Evolutionary conservation across 37 sponge, comb jelly and placozoan species (phyloP).

Genomic region (Crambe crambe): DNA sequence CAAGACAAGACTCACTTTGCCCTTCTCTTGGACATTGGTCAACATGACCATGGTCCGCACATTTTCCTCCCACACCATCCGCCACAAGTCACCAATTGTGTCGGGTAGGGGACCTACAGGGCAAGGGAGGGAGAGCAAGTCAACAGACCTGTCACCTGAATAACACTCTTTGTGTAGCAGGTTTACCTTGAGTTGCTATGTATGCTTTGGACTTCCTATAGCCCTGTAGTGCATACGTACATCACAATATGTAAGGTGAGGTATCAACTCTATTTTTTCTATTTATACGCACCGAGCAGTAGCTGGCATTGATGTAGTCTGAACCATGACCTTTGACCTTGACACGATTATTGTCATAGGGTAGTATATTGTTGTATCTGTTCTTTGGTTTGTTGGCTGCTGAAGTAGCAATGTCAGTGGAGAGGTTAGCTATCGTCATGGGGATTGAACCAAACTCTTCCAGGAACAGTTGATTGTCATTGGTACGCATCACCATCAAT

Average conservation of each 20-base stretch:
- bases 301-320: conserved; percentile 90
- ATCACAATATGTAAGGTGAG: no score
- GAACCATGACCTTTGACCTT: conserved; percentile 64
- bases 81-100: conserved; percentile 92
- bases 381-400: conserved; percentile 64
- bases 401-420: conserved; percentile 20
- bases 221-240: no score
- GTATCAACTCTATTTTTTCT: not conserved
- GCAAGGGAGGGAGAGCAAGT: not conserved
- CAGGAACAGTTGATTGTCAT: conserved; percentile 79
- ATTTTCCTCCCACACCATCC: conserved; percentile 95
- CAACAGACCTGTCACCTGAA: not conserved
- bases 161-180: not conserved
- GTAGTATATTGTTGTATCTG: conserved; percentile 80
- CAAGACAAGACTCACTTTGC: conserved; percentile 41
- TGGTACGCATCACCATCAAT: conserved; percentile 60
- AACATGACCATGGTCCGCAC: conserved; percentile 86
- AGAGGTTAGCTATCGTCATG: conserved; percentile 14
- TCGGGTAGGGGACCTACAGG: conserved; percentile 68
- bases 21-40: conserved; percentile 74
- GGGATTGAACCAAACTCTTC: conserved; percentile 81
- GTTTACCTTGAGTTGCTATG: conserved; percentile 91
- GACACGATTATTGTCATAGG: conserved; percentile 80
- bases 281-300: conserved; percentile 67
- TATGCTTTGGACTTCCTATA: conserved; percentile 74